Evolutionary conservation across 2,797 vertebrate species (phyloP), one percentile per base, ranked within the genome.

Genomic region (Notoglanidium macrostoma): DNA sequence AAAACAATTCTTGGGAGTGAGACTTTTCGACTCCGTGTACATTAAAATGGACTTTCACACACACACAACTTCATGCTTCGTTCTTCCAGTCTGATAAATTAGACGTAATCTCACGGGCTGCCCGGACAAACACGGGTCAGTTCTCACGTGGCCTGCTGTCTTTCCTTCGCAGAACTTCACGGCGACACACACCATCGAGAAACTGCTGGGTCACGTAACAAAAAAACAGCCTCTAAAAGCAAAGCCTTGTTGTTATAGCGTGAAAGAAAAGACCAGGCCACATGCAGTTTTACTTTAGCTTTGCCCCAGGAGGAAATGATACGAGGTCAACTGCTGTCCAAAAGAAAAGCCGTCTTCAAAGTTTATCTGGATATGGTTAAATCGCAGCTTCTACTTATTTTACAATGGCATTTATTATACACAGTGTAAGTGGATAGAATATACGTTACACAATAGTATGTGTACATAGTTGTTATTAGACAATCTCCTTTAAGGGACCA

Each of bases 131-230:
- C 32, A 51, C 82, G 51, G 86, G 79, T 87, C 59, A 74, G 15
- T 65, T 44, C 77, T 84, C 73, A 21, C 73, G 19, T 40, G n/a
- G 26, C 78, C 51, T 65, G 49, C 44, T 40, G 67, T 55, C 80
- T 74, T 63, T 65, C 29, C 17, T 19, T 11, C 40, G 51, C 61
- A 54, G 76, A 76, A 87, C 57, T 51, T 83, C 80, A 61, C 54
- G 46, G 82, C 40, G 63, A 80, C 79, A 85, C 86, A 87, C 40
- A 61, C 54, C 87, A 85, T 87, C 73, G 14, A 72, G 63, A 87
- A 87, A 68, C 83, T 40, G 74, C 87, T 72, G 51, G 55, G 73
- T 85, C 83, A 72, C 29, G 35, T 77, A 80, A 76, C 21, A 59
- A 68, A 46, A 79, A 51, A 81, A 49, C 67, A 67, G 19, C 29